These are phyloP conservation scores for Cyprinodon tularosa DNA, from an alignment of 2,113 vertebrate genomes.

Conservation along the genomic window DNA sequence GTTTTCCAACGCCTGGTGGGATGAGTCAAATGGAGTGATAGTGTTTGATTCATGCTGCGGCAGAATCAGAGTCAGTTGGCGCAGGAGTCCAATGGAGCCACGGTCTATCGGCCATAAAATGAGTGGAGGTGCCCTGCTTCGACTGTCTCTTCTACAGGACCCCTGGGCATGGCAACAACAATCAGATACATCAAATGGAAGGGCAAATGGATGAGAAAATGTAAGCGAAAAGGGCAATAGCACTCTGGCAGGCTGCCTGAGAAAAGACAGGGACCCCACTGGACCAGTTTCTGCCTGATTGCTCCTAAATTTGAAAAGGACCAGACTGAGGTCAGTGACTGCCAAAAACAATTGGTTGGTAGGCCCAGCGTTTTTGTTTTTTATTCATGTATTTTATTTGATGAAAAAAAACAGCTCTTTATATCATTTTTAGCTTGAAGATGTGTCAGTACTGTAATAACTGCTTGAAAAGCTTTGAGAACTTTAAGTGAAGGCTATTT, in stretches of 20 bases:
- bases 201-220: constrained; percentile 54
- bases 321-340: constrained; percentile 48
- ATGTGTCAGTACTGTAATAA: neutral
- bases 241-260: constrained; percentile 37
- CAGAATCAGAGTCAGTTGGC: constrained; percentile 29
- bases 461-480: neutral
- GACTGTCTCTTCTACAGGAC: constrained; percentile 44
- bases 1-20: neutral
- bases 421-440: neutral
- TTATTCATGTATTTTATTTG: constrained; percentile 3
- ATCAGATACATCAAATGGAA: constrained; percentile 62
- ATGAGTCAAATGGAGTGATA: constrained; percentile 4
- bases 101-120: constrained; percentile 60
- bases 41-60: constrained; percentile 21
- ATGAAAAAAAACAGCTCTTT: neutral
- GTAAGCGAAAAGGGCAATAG: constrained; percentile 63
- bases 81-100: constrained; percentile 26
- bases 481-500: no score
- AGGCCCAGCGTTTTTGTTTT: neutral
- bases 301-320: constrained; percentile 48
- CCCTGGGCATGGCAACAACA: constrained; percentile 52
- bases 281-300: constrained; percentile 48
- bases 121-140: constrained; percentile 53
- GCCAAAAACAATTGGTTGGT: constrained; percentile 34
- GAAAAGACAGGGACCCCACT: constrained; percentile 23